phyloP scores from a whole-genome alignment of 2,888 invertebrate genomes.

The Chrysotoxum bicinctum region DNA sequence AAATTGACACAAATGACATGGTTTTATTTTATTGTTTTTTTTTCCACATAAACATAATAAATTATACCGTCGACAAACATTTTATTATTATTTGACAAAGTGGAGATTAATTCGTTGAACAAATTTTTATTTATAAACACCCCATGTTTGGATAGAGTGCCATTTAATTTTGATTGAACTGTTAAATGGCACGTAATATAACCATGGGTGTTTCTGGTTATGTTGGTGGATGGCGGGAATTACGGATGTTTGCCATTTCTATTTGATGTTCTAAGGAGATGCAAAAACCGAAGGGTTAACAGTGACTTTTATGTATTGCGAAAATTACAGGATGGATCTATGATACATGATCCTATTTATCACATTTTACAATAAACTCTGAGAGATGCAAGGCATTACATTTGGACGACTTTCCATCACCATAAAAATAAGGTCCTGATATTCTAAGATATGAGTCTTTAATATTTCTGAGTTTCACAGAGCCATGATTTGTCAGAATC shows the following conservation, averaged over 20 bases:
- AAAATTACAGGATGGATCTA: not conserved
- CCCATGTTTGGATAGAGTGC: constrained; percentile 19
- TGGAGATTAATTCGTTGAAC: constrained; percentile 45
- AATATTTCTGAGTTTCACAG: too few species aligned
- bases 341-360: not conserved
- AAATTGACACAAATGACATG: constrained; percentile 34
- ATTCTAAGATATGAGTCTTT: too few species aligned
- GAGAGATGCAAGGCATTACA: too few species aligned
- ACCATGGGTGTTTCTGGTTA: not conserved
- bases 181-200: constrained; percentile 24
- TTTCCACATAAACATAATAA: not conserved
- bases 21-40: not conserved
- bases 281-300: not conserved
- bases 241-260: not conserved
- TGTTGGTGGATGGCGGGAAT: not conserved
- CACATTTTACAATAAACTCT: not conserved
- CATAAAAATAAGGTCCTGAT: too few species aligned
- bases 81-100: constrained; percentile 42
- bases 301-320: not conserved
- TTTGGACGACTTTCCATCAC: too few species aligned
- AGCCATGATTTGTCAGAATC: too few species aligned
- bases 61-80: constrained; percentile 34
- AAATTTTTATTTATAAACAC: constrained; percentile 24
- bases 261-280: not conserved
- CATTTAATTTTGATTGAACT: constrained; percentile 51